These are phyloP conservation scores for Oreochromis niloticus DNA, from an alignment of 2,113 vertebrate genomes.

Conservation along the genomic window DNA sequence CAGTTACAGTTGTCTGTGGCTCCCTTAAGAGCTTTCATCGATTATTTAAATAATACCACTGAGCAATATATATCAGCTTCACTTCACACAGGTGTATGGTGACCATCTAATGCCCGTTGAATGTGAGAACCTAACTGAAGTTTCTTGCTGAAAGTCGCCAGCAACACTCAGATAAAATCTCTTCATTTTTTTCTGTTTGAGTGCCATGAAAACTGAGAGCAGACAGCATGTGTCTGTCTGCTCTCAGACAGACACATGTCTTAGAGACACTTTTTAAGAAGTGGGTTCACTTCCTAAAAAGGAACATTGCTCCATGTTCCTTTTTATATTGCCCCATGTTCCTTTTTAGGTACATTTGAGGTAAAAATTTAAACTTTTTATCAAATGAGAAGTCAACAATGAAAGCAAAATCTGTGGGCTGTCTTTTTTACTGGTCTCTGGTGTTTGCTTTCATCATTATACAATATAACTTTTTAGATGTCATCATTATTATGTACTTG, in stretches of 20 bases:
- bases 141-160: background rate
- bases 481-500: background rate
- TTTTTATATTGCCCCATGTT: background rate
- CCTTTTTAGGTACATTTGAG: slow-evolving; percentile 25
- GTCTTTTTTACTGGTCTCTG: background rate
- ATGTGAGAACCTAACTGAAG: slow-evolving; percentile 44
- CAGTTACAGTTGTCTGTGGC: slow-evolving; percentile 36
- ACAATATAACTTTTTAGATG: background rate
- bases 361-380: slow-evolving; percentile 13
- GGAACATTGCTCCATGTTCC: background rate
- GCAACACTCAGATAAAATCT: slow-evolving; percentile 30
- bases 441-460: background rate
- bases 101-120: slow-evolving; percentile 14
- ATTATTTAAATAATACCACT: slow-evolving; percentile 59
- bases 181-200: slow-evolving; percentile 49
- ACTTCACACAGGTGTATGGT: slow-evolving; percentile 14
- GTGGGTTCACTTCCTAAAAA: background rate
- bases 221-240: background rate
- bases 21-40: slow-evolving; percentile 62
- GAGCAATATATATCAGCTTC: slow-evolving; percentile 36
- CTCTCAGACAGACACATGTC: background rate
- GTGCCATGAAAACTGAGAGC: slow-evolving; percentile 25
- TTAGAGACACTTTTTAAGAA: background rate
- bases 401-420: background rate
- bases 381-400: background rate